These are phyloP conservation scores for Homarus gammarus DNA, from an alignment of 2,888 invertebrate species.

Conservation along the genomic window DNA sequence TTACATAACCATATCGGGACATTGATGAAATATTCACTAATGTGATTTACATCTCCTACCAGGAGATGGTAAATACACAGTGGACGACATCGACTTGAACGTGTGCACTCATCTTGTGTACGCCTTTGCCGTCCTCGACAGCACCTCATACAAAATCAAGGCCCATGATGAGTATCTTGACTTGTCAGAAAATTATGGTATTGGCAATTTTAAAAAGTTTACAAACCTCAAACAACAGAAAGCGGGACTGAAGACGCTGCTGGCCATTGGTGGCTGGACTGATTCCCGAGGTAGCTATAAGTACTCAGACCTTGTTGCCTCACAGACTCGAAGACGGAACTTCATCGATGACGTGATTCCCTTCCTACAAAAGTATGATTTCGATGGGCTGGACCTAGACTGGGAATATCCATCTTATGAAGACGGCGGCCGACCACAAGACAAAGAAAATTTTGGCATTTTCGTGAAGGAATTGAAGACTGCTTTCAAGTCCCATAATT, in stretches of 20 bases:
- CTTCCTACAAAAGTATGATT: conserved; percentile 58
- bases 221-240: conserved; percentile 57
- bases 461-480: conserved; percentile 74
- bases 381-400: conserved; percentile 34
- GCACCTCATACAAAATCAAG: neutral
- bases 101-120: conserved; percentile 35
- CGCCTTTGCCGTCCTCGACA: conserved; percentile 35
- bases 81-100: conserved; percentile 19
- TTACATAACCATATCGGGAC: neutral
- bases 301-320: conserved; percentile 51
- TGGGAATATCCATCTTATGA: conserved; percentile 48
- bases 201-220: conserved; percentile 21
- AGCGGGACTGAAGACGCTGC: conserved; percentile 33
- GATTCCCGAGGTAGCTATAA: too few species aligned
- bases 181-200: conserved; percentile 79
- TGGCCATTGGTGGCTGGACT: conserved; percentile 64
- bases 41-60: too few species aligned
- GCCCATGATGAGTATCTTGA: conserved; percentile 12
- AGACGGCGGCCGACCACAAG: conserved; percentile 80
- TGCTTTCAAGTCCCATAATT: conserved; percentile 73
- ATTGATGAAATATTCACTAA: neutral
- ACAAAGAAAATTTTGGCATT: conserved; percentile 77
- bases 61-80: conserved; percentile 32
- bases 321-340: conserved; percentile 39
- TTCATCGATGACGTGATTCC: conserved; percentile 74